Base-by-base conservation (phyloP, 92 coral and sea anemone genomes). In the Zoanthus sociatus region DNA sequence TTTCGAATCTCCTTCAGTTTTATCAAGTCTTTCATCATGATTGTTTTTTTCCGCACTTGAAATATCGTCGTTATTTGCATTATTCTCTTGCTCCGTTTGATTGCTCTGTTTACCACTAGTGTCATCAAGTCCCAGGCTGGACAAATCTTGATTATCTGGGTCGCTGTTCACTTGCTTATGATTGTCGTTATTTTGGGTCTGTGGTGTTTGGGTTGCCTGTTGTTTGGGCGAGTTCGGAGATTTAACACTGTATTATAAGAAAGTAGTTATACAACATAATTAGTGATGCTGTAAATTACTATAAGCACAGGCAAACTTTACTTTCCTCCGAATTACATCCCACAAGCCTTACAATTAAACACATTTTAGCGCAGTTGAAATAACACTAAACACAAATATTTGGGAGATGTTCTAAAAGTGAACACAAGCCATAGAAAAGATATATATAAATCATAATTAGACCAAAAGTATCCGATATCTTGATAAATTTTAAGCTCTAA, bases 61-160 rank as follows among this genome's bases (percentile, higher is more conserved):
- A 37, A 60, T 71, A 13, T 48, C 73, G 32, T 48, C 72, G 32
- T 21, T 63, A 13, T 42, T n/a, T 48, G 31, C 15, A 51, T 10
- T 4, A 45, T 66, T 46, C 16, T 64, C 75, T 17, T 15, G 21
- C 5, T 72, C 8, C 66, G 20, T 18, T 26, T 20, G 60, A 13
- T 47, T 81, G 9, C n/a, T 9, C 50, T 81, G 47, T 30, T 63
- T 79, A 6, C 61, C 21, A 63, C 6, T 7, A 12, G 26, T 73
- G 5, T 15, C 75, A 1, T 81, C 85, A 6, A 67, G 75, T 16
- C 46, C 85, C 26, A 64, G 37, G 73, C 75, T 81, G 3, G 85
- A 81, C 61, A 81, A 81, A 63, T 81, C 85, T 37, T 64, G 85
- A 60, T 70, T 81, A 26, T 81, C 85, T 10, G 60, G 85, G 13